Evolutionary conservation across 2,113 vertebrate genomes (phyloP).

Genomic region (Bubo bubo): DNA sequence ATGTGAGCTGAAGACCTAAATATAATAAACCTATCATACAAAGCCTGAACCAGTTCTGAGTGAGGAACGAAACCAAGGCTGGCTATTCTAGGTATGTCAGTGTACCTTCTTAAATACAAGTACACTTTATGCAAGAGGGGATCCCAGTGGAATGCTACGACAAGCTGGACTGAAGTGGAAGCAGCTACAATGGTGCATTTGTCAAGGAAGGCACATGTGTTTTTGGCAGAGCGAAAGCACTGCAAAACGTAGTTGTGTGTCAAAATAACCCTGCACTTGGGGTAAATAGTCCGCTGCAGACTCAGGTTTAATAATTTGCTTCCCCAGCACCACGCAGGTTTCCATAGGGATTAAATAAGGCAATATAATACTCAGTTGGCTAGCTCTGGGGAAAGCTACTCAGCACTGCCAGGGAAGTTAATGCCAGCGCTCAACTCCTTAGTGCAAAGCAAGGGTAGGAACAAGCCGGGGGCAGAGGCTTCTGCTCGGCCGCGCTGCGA

Average conservation of each 20-base stretch:
- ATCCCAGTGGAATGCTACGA: accelerated
- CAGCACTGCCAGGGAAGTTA: background rate
- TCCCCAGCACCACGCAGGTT: background rate
- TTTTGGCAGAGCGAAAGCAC: background rate
- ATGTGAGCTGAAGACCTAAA: background rate
- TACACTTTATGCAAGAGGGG: background rate
- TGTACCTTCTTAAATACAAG: background rate
- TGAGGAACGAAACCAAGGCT: background rate
- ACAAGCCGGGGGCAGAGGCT: background rate
- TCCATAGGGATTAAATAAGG: background rate
- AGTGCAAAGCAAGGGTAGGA: background rate
- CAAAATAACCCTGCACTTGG: background rate
- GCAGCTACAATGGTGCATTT: background rate
- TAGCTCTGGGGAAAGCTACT: background rate
- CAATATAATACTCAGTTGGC: background rate
- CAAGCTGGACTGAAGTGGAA: background rate
- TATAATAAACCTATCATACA: background rate
- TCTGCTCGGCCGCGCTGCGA: background rate
- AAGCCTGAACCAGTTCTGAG: background rate
- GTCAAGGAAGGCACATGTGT: background rate
- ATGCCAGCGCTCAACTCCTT: background rate
- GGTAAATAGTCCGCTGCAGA: background rate
- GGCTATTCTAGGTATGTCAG: background rate
- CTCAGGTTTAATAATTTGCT: background rate
- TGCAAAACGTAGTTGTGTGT: background rate